Base-by-base conservation (phyloP, 2,113 vertebrate species). In the Cercocebus atys region DNA sequence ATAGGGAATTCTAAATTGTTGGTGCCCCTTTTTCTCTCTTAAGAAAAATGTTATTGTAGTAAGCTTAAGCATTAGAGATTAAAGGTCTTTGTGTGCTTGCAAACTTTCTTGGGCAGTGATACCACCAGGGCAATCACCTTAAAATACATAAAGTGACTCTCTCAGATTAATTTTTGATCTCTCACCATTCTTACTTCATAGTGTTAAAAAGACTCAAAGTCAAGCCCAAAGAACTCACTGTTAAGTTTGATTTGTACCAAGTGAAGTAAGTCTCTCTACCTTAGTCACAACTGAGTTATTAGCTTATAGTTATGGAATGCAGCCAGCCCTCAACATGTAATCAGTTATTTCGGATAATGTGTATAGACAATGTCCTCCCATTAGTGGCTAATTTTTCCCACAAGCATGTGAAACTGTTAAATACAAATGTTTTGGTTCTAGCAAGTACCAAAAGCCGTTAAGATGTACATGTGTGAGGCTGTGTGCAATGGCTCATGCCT, bases 321-420 rank as follows among this genome's bases (percentile, higher is more conserved):
- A 75, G 66, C 72, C 43, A 92, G 30, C 7, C 27, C 38, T 25
- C 35, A 12, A 27, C 8, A 50, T 52, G 38, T 45, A n/a, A 45
- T 50, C 43, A 91, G 57, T 76, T 59, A 85, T 30, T 50, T 73
- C 64, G 20, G 55, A 66, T 18, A 89, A 92, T 59, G 68, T 93
- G 87, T 66, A 59, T 25, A 95, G 45, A 50, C 35, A 57, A 61
- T 87, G n/a, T 47, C 61, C 52, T 91, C 40, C 13, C 5, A 57
- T 95, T 40, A 95, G 25, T 32, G 17, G 50, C 27, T 94, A 89
- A 64, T 61, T 80, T 91, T 86, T 86, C 40, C 30, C 14, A 87
- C 45, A 93, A 90, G 61, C 3, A 61, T 59, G n/a, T 79, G 47
- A 92, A 93, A 96, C n/a, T 88, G n/a, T 79, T 94, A 78, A 59